Evolutionary conservation across 2,113 vertebrate species (phyloP), one percentile per base, ranked within the genome.

Genomic region (Pheucticus melanocephalus): DNA sequence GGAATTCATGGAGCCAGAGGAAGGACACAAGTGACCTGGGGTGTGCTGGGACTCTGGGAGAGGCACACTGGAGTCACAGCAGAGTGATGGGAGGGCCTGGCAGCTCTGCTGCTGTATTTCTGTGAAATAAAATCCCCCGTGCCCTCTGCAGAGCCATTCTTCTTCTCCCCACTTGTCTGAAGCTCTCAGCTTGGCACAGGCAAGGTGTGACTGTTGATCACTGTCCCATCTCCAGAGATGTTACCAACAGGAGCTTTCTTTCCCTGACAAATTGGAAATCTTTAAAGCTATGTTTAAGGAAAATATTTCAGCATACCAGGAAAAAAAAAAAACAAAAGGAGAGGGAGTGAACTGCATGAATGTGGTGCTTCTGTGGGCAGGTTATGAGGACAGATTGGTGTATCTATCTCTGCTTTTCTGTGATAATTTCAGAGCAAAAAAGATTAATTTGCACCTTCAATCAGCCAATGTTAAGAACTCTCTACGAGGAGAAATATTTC

Each of bases 131-230:
- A 93, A 77, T 30, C 73, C 63, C 25, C 64, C 4, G 0, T 73
- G 87, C 71, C 66, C 66, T 94, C 75, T 56, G 63, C 30, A 45
- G 87, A 76, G 75, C 78, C 66, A 44, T 94, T 59, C 54, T 77
- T 94, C 88, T 64, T 57, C 84, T 73, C 66, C 66, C 45, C 59
- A 16, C 68, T 28, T 71, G 59, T 86, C 79, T 83, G 68, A 77
- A 84, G 75, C 37, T 78, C 16, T 64, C 82, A 63, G 79, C 64
- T 78, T 14, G 6, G 72, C 72, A 75, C 0, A 1, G 60, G 56
- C 79, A 86, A 88, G 88, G 51, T 93, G 80, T 69, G 82, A 65
- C n/a, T 68, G 71, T 91, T 54, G 86, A 95, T 94, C 94, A 90
- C 72, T 83, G 51, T 68, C 93, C 72, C 40, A 57, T 81, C 90